Evolutionary conservation across 2,797 vertebrate species (phyloP).

Genomic region (Rhyacichthys aspro): DNA sequence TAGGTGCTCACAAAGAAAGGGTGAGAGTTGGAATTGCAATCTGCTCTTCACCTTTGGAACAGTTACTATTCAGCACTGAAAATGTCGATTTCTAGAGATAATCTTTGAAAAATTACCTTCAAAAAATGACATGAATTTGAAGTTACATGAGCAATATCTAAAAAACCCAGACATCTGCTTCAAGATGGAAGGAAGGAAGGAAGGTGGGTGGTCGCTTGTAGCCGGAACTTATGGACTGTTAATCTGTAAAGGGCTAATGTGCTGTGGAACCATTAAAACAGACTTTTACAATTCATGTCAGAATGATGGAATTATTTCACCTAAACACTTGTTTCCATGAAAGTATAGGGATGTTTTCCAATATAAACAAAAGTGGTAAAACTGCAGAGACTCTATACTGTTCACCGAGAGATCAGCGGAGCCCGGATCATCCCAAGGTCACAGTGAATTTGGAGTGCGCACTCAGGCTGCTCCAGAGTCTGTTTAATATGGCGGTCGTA

Average conservation of each 20-base stretch:
- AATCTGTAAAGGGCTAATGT: neutral
- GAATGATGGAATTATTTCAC: conserved; percentile 40
- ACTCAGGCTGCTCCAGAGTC: conserved; percentile 40
- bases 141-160: too few relatives aligned
- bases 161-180: too few relatives aligned
- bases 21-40: too few relatives aligned
- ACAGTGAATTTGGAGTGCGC: conserved; percentile 34
- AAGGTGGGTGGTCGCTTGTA: too few relatives aligned
- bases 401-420: conserved; percentile 45
- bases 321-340: conserved; percentile 40
- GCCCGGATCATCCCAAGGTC: conserved; percentile 64
- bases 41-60: too few relatives aligned
- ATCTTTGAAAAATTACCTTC: too few relatives aligned
- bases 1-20: too few relatives aligned
- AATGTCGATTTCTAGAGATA: too few relatives aligned
- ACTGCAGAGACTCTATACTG: conserved; percentile 37
- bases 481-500: conserved; percentile 59
- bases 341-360: conserved; percentile 54
- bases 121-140: too few relatives aligned
- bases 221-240: too few relatives aligned
- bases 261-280: conserved; percentile 3
- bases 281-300: conserved; percentile 49
- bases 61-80: too few relatives aligned
- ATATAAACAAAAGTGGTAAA: conserved; percentile 38
- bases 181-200: too few relatives aligned